Percentiles rank a stretch among this genome's conserved stretches.
These are phyloP conservation scores for Thripadectes ignobilis DNA, from an alignment of 2,797 vertebrate genomes.

Conservation along the genomic window DNA sequence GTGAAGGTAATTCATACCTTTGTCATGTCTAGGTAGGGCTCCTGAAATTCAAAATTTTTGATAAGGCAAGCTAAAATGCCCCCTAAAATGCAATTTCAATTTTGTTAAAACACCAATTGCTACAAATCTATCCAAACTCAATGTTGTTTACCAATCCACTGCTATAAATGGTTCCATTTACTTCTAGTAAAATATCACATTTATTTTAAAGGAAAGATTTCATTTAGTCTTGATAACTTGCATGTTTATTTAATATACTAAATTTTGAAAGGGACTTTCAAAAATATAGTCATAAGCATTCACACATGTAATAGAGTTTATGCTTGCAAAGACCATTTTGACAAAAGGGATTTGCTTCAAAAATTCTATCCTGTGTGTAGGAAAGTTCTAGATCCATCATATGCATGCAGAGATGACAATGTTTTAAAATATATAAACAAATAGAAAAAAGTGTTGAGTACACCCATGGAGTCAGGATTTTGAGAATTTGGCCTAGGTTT, in stretches of 20 bases:
- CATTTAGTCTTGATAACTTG: conserved; percentile 19
- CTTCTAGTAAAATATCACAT: conserved; percentile 29
- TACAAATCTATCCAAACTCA: conserved; percentile 8
- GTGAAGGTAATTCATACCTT: conserved; percentile 63
- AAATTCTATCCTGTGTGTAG: neutral
- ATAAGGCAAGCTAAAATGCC: conserved; percentile 9
- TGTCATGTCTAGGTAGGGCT: conserved; percentile 6
- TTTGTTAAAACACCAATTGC: conserved; percentile 27
- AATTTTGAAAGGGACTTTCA: conserved; percentile 31
- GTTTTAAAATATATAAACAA: neutral
- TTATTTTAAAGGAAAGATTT: conserved; percentile 50
- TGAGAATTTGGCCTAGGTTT: neutral
- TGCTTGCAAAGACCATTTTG: conserved; percentile 40
- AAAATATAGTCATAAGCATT: conserved; percentile 8
- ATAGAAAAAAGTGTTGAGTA: neutral
- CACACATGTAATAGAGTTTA: conserved; percentile 7
- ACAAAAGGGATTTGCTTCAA: conserved; percentile 42
- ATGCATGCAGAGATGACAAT: neutral
- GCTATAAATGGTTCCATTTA: conserved; percentile 34
- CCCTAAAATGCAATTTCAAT: conserved; percentile 25
- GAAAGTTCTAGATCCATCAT: conserved; percentile 47
- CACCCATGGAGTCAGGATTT: neutral
- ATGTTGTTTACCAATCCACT: conserved; percentile 14
- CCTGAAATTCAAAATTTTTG: conserved; percentile 30
- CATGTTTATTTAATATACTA: neutral